Evolutionary conservation across 1,140 invertebrate genomes (phyloP), one percentile per base, ranked within the genome.

Genomic region (Maconellicoccus hirsutus): DNA sequence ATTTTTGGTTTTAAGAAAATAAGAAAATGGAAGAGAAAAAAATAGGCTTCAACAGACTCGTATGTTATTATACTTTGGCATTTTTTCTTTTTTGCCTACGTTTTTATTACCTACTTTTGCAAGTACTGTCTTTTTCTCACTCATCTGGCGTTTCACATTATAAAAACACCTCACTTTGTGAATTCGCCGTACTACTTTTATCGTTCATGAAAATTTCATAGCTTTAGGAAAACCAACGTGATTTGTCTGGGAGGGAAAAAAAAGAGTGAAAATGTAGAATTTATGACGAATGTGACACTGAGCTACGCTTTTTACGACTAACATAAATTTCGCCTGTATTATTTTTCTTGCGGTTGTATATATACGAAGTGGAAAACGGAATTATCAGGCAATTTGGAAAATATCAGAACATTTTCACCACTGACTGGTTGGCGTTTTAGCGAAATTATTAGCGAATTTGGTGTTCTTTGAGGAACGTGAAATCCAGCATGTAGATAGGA

Each of bases 161-260:
- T 52, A 19, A 52, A 52, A 19, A 52, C 42, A 19, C n/a, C 42
- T 52, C 42, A 16, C n/a, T 16, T 4, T 16, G 42, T 33, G 29
- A 33, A 33, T 52, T 22, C 21, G 3, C 6, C 61, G 61, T 26
- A 23, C 16, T 59, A 59, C 61, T 66, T 66, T 66, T 66, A 23
- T 66, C 61, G 61, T 66, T 66, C 61, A 66, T 66, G 61, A 66
- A 66, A 66, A 66, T 66, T 66, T 66, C 61, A 66, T 66, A 25
- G 61, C 61, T 66, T 66, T 26, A 66, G 61, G 25, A 66, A 66
- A 66, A 66, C 61, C 61, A 25, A 66, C 22, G 61, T 25, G 61
- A 66, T 66, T 66, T 66, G 61, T 66, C 61, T 66, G 21, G 21
- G 19, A 61, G n/a, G 59, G 19, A 4, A 61, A 19, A 66, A 25